Evolutionary conservation across 2,888 invertebrate genomes (phyloP).

Genomic region (Lucinisca nassula): DNA sequence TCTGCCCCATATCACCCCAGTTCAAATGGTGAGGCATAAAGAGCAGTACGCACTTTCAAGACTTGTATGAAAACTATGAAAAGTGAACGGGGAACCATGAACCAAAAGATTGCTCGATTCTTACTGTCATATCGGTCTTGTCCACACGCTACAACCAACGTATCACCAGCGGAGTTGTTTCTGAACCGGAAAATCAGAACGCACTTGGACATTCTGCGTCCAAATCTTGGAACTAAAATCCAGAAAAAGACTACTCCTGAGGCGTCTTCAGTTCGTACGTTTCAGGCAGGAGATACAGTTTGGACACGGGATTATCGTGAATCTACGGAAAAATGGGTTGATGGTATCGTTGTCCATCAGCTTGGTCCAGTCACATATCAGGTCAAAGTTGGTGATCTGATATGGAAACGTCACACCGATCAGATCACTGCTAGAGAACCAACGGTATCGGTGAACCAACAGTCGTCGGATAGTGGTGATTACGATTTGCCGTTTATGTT

Average conservation of each 20-base stretch:
- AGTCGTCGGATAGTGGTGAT: not conserved
- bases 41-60: too few species aligned
- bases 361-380: conserved; percentile 6
- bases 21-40: too few species aligned
- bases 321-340: not conserved
- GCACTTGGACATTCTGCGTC: not conserved
- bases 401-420: conserved; percentile 10
- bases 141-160: not conserved
- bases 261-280: not conserved
- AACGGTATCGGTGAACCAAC: not conserved
- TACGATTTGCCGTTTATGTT: not conserved
- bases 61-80: too few species aligned
- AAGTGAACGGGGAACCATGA: too few species aligned
- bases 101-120: not conserved
- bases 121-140: not conserved
- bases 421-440: not conserved
- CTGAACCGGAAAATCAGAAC: not conserved
- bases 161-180: conserved; percentile 1
- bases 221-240: not conserved
- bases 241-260: not conserved
- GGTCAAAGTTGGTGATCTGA: conserved; percentile 5
- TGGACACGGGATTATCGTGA: not conserved
- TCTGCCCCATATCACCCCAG: too few species aligned
- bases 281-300: not conserved
- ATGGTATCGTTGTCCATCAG: not conserved